Base-by-base conservation (phyloP, 1,140 invertebrate genomes). In the Dendrolimus kikuchii region DNA sequence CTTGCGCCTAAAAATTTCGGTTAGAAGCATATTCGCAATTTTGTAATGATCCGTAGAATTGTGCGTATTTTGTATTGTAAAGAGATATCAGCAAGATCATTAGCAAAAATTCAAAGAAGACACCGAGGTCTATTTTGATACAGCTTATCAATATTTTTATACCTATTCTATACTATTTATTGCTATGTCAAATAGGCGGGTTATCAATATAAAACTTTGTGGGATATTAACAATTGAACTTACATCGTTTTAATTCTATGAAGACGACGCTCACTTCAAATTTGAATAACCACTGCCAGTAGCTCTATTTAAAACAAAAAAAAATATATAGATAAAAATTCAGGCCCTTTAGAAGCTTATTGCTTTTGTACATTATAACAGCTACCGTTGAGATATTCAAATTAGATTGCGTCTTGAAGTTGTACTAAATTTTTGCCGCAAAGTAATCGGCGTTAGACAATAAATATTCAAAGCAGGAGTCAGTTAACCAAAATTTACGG, bases 111-210 rank as follows among this genome's bases (percentile, higher is more conserved):
- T 23, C 3, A 23, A 23, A 23, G 23, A 23, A 23, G 54, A 51
- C 54, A 40, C 47, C 51, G 71, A 71, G 61, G 59, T 74, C 56
- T 68, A 66, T 66, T 60, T 59, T 71, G 68, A 74, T 70, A 69
- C 79, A 82, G 79, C 81, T 80, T 82, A 82, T 74, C 50, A 80
- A 64, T 71, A 69, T 70, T 79, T 77, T 77, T 71, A 71, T 82
- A 85, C 73, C 76, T 81, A 81, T 71, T 81, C 80, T 85, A 85
- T 58, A 60, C 64, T 82, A 85, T 81, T 81, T 86, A 86, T 86
- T 86, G 82, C 82, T 86, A 86, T 83, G 73, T 82, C 73, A 81
- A 72, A 80, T 82, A 86, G 82, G 82, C 82, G 82, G 82, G 82
- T 81, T 74, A 74, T 79, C 58, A 74, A 74, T 80, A 74, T 74